phyloP scores from a whole-genome alignment of 2,888 invertebrate genomes.

The Euproctis similis region DNA sequence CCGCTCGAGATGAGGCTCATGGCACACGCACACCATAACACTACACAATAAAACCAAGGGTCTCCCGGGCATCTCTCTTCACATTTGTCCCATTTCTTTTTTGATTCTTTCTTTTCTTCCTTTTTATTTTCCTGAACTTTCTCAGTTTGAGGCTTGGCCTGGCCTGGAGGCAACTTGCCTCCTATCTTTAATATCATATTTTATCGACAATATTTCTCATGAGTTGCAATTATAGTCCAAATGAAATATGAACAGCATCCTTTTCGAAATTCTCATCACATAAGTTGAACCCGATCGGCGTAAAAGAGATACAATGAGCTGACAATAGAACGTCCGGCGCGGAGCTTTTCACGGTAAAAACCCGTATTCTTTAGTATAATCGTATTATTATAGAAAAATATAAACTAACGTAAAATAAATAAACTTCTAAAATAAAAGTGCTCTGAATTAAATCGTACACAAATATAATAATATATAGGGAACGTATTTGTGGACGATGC shows the following conservation, averaged over 20 bases:
- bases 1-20: slow-evolving; percentile 78
- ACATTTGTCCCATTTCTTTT: slow-evolving; percentile 53
- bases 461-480: slow-evolving; percentile 9
- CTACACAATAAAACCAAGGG: slow-evolving; percentile 64
- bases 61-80: slow-evolving; percentile 54
- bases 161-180: slow-evolving; percentile 48
- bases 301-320: slow-evolving; percentile 33
- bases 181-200: slow-evolving; percentile 66
- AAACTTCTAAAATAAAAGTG: slow-evolving; percentile 8
- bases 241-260: slow-evolving; percentile 23
- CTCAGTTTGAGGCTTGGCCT: slow-evolving; percentile 42
- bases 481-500: slow-evolving; percentile 17
- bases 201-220: slow-evolving; percentile 27
- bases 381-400: slow-evolving; percentile 16
- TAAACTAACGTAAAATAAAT: slow-evolving; percentile 21
- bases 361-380: slow-evolving; percentile 21
- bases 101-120: slow-evolving; percentile 43
- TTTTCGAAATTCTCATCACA: slow-evolving; percentile 17
- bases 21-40: slow-evolving; percentile 80
- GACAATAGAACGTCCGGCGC: slow-evolving; percentile 31
- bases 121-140: slow-evolving; percentile 28
- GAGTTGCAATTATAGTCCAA: slow-evolving; percentile 19
- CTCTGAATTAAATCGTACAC: slow-evolving; percentile 9
- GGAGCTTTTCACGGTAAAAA: slow-evolving; percentile 30
- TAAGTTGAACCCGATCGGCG: slow-evolving; percentile 19